Percentiles rank a stretch among this genome's conserved stretches.
These are phyloP conservation scores for Hippocampus kuda DNA, from an alignment of 2,797 vertebrate genomes.

Conservation along the genomic window DNA sequence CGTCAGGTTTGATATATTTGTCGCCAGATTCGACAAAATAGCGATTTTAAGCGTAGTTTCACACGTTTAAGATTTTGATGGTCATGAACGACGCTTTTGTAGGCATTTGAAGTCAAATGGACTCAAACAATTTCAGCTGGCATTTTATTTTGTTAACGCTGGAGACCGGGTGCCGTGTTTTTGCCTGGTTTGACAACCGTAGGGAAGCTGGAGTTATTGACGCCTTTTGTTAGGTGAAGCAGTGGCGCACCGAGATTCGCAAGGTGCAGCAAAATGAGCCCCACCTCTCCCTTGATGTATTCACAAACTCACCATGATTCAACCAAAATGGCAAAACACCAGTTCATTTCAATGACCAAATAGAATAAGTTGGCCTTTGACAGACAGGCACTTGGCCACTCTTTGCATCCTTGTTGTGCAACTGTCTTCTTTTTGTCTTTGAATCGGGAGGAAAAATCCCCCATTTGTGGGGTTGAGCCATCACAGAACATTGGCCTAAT, in stretches of 20 bases:
- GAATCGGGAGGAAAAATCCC: not conserved
- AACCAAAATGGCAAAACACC: not conserved
- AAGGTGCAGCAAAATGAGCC: conserved; percentile 52
- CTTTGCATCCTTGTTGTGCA: not conserved
- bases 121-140: not conserved
- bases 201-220: conserved; percentile 33
- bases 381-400: not conserved
- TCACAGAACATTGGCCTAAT: not conserved
- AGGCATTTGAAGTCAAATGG: not conserved
- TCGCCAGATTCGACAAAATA: too few species aligned
- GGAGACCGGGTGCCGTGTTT: not conserved
- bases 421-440: not conserved
- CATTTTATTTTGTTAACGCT: conserved; percentile 35
- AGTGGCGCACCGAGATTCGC: conserved; percentile 54
- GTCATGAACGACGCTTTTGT: not conserved
- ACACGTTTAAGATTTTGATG: too few species aligned
- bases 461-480: not conserved
- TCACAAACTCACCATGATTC: too few species aligned
- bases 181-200: conserved; percentile 38
- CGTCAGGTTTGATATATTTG: not conserved
- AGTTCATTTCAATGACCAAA: not conserved
- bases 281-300: conserved; percentile 21
- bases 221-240: conserved; percentile 61
- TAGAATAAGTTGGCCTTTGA: not conserved
- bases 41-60: too few species aligned